Percentiles rank a stretch among this genome's conserved stretches.
Evolutionary conservation across 35 echinoderm and acorn worm genomes (phyloP).

Genomic region (Lytechinus variegatus): DNA sequence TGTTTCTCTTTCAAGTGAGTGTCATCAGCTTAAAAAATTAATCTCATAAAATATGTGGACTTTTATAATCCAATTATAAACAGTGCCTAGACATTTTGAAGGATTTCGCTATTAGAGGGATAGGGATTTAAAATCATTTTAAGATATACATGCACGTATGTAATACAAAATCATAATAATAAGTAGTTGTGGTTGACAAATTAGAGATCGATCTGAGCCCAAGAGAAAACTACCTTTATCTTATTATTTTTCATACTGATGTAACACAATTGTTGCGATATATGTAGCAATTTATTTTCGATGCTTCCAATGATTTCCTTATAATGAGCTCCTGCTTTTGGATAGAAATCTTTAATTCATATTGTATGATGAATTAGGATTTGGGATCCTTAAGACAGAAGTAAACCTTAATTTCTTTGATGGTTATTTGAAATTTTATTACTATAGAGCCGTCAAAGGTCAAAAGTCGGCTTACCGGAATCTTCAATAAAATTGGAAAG

Average conservation of each 20-base stretch:
- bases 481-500: constrained; percentile 25
- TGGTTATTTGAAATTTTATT: background rate
- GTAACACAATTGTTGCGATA: too few species aligned
- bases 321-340: too few species aligned
- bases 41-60: too few species aligned
- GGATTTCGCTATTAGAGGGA: background rate
- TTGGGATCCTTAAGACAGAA: background rate
- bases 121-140: too few species aligned
- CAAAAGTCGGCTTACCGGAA: background rate
- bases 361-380: background rate
- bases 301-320: too few species aligned
- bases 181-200: background rate
- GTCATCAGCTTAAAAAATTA: background rate
- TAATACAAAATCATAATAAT: too few species aligned
- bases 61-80: too few species aligned
- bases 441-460: background rate
- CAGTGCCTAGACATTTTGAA: background rate
- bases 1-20: constrained; percentile 68
- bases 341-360: background rate
- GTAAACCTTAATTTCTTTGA: background rate
- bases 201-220: background rate
- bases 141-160: background rate
- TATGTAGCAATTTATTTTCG: too few species aligned
- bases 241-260: too few species aligned
- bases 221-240: too few species aligned